These are phyloP conservation scores for Antheraea assamensis DNA, from an alignment of 2,888 invertebrate genomes.

Conservation along the genomic window DNA sequence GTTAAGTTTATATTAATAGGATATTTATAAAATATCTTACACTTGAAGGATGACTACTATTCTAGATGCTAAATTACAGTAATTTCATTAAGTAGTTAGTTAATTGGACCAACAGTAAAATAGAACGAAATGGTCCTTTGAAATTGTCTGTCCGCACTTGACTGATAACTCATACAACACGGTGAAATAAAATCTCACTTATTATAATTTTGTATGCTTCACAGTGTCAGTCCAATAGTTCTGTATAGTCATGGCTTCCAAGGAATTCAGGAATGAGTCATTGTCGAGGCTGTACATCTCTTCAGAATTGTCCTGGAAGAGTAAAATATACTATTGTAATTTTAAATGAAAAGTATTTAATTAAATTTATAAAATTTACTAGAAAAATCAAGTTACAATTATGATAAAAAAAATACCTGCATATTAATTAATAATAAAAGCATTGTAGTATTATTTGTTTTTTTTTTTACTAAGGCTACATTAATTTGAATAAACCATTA, in stretches of 20 bases:
- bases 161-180: background rate
- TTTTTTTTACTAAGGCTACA: too few relatives aligned
- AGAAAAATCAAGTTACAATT: background rate
- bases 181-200: background rate
- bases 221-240: conserved; percentile 97
- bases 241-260: conserved; percentile 97
- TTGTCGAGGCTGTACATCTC: conserved; percentile 97
- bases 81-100: background rate
- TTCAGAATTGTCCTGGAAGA: conserved; percentile 93
- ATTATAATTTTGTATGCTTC: conserved; percentile 93
- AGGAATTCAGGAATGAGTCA: conserved; percentile 95
- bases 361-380: too few relatives aligned
- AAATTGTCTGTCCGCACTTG: background rate
- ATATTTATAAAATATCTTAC: conserved; percentile 2
- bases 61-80: background rate
- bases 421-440: too few relatives aligned
- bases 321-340: background rate
- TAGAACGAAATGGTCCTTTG: background rate
- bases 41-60: background rate
- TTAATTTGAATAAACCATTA: too few relatives aligned
- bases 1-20: background rate
- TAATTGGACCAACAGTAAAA: background rate
- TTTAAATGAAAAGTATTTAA: too few relatives aligned
- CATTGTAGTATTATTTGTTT: too few relatives aligned
- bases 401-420: too few relatives aligned